These are phyloP conservation scores for Daktulosphaira vitifoliae DNA, from an alignment of 1,140 invertebrate species.

Conservation along the genomic window DNA sequence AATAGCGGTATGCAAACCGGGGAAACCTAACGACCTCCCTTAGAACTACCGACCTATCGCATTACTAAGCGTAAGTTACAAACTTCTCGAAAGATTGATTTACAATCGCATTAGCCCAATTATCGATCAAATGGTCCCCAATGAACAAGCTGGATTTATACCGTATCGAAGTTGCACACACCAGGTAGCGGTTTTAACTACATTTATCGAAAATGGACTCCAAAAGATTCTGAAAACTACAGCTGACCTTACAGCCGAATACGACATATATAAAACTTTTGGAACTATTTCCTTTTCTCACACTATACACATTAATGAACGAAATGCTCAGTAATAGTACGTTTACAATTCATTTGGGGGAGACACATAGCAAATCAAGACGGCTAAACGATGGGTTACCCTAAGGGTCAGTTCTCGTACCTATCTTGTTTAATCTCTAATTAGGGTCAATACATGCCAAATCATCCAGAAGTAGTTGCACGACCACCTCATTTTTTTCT, in stretches of 20 bases:
- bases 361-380: neutral
- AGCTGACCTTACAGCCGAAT: neutral
- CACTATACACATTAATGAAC: neutral
- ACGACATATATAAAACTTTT: conserved; percentile 26
- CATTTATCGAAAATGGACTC: neutral
- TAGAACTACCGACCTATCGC: conserved; percentile 2
- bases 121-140: too few species aligned
- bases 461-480: too few species aligned
- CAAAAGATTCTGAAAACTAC: conserved; percentile 14
- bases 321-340: neutral
- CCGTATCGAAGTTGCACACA: conserved; percentile 4
- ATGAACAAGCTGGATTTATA: conserved; percentile 32
- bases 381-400: too few species aligned
- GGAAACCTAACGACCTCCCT: conserved; percentile 7
- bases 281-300: conserved; percentile 5
- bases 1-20: conserved; percentile 16
- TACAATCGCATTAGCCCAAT: neutral
- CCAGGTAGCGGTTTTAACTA: conserved; percentile 12
- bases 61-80: neutral
- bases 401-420: too few species aligned
- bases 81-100: conserved; percentile 6
- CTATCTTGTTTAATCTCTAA: too few species aligned
- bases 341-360: neutral
- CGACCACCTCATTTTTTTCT: too few species aligned
- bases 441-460: too few species aligned